Conservation (phyloP, 2,797 vertebrate species). For the Urosaurus nigricauda region DNA sequence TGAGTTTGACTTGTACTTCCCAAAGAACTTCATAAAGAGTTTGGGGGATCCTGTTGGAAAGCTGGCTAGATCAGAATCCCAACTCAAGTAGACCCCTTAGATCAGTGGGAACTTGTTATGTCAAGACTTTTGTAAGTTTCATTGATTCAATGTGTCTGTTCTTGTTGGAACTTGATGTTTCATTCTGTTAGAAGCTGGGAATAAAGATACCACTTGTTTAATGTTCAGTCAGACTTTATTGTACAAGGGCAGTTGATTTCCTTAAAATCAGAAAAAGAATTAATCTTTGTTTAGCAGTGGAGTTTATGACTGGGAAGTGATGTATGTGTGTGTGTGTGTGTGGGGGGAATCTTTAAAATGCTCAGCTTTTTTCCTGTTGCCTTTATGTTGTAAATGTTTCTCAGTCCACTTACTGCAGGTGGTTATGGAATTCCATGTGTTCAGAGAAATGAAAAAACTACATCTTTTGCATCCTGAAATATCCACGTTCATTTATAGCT, state of each 20-base stretch:
- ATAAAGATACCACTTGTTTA: neutral
- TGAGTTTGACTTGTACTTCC: neutral
- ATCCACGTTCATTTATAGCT: slow-evolving; percentile 11
- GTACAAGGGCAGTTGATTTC: neutral
- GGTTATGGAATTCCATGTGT: neutral
- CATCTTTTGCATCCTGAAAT: slow-evolving; percentile 17
- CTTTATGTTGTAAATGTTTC: neutral
- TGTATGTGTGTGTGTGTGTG: too few species aligned
- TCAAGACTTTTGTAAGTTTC: neutral
- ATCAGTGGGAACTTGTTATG: neutral
- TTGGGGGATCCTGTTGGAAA: neutral
- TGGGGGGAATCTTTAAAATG: neutral
- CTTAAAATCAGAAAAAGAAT: neutral
- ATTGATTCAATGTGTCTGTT: neutral
- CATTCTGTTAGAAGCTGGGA: neutral
- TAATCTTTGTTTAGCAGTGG: neutral
- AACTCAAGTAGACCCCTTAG: neutral
- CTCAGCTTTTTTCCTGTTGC: neutral
- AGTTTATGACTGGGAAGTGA: neutral
- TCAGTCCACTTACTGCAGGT: neutral
- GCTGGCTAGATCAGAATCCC: neutral
- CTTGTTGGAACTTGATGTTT: neutral
- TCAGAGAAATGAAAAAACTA: neutral
- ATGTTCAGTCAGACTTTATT: neutral
- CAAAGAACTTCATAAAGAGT: too few species aligned